A percentile compares a stretch with the other conserved stretches of the same genome.
Conservation (phyloP, 2,797 vertebrate species). For the Crocodylus rhombifer region DNA sequence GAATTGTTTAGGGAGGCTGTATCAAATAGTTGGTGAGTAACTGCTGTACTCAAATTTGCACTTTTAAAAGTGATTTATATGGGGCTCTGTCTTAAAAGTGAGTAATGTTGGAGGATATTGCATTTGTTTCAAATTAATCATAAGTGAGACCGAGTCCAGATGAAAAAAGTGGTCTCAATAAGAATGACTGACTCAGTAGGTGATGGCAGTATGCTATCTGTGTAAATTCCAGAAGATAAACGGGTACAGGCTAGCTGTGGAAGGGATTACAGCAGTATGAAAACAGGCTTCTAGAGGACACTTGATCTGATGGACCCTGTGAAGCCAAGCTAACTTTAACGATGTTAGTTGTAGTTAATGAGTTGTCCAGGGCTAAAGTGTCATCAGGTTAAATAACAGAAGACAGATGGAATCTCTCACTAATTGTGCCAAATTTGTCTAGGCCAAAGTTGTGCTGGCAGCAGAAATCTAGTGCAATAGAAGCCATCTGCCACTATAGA, state of each 20-base stretch:
- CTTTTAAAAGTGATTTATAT: neutral
- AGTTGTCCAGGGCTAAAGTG: neutral
- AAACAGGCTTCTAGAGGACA: neutral
- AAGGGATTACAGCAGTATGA: neutral
- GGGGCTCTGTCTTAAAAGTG: neutral
- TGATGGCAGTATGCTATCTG: neutral
- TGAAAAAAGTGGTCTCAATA: neutral
- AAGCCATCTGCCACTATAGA: neutral
- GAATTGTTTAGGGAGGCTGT: too few species aligned
- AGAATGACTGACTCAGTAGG: neutral
- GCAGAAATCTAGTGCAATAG: accelerated
- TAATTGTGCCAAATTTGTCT: neutral
- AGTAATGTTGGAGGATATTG: accelerated
- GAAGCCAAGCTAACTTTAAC: accelerated
- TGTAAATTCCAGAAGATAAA: neutral
- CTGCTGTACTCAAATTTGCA: neutral
- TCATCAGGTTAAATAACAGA: neutral
- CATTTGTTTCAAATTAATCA: too few species aligned
- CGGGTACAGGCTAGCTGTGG: accelerated
- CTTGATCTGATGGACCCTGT: neutral
- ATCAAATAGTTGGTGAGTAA: neutral
- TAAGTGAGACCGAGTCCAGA: too few species aligned
- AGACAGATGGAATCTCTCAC: conserved; percentile 5
- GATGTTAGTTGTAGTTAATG: neutral
- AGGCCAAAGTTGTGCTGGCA: neutral